Evolutionary conservation across 2,888 invertebrate species (phyloP).

Genomic region (Allygus modestus): DNA sequence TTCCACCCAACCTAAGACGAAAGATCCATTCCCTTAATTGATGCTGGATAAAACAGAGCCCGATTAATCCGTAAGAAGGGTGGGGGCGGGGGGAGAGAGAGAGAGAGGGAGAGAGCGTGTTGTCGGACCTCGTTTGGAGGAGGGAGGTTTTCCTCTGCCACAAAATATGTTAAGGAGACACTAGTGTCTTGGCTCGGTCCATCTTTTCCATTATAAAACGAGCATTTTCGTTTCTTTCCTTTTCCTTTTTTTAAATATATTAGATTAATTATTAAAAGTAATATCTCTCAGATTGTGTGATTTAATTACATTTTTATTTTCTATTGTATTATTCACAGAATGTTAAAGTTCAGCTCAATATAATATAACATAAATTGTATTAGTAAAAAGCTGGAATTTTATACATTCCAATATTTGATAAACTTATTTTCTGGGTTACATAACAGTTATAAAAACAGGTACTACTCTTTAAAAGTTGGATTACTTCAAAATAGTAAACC

Average conservation of each 20-base stretch:
- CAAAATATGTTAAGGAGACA: slow-evolving; percentile 41
- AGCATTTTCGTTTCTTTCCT: not conserved
- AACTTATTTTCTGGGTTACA: too few relatives aligned
- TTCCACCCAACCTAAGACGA: slow-evolving; percentile 59
- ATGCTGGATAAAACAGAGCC: slow-evolving; percentile 63
- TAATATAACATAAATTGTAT: too few relatives aligned
- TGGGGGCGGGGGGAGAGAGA: slow-evolving; percentile 26
- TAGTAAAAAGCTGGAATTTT: too few relatives aligned
- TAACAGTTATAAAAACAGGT: too few relatives aligned
- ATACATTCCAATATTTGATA: too few relatives aligned
- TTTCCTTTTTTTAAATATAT: not conserved
- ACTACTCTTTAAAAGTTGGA: too few relatives aligned
- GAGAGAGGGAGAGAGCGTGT: slow-evolving; percentile 27
- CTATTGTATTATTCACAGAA: too few relatives aligned
- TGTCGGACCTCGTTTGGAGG: slow-evolving; percentile 23
- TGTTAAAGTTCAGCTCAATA: too few relatives aligned
- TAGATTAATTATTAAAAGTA: too few relatives aligned
- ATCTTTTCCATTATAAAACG: slow-evolving; percentile 32
- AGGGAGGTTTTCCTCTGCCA: slow-evolving; percentile 1
- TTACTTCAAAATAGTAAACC: too few relatives aligned
- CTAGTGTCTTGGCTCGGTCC: not conserved
- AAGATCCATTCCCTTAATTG: slow-evolving; percentile 65
- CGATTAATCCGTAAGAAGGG: slow-evolving; percentile 61
- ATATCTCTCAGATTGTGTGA: too few relatives aligned
- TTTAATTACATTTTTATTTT: too few relatives aligned